Evolutionary conservation across 2,888 invertebrate genomes (phyloP).

Genomic region (Drosophila niveifrons): DNA sequence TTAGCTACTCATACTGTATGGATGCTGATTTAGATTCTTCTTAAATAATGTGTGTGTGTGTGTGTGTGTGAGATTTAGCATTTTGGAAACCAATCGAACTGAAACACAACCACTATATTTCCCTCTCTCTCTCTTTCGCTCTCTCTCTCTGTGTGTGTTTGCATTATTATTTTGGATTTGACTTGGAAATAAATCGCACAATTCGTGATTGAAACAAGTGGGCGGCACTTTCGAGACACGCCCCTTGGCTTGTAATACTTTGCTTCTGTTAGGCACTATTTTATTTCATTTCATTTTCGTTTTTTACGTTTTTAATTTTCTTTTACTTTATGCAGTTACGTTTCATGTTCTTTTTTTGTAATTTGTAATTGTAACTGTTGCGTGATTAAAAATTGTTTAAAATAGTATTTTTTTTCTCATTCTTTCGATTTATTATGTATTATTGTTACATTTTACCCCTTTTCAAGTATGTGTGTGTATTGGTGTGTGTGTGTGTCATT

Average conservation of each 20-base stretch:
- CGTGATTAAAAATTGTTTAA: slow-evolving; percentile 41
- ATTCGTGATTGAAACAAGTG: slow-evolving; percentile 32
- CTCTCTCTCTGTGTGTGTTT: background rate
- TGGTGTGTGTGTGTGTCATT: slow-evolving; percentile 23
- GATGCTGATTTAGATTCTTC: slow-evolving; percentile 40
- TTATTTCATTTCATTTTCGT: slow-evolving; percentile 34
- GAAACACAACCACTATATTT: slow-evolving; percentile 5
- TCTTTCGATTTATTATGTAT: slow-evolving; percentile 45
- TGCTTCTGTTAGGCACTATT: slow-evolving; percentile 74
- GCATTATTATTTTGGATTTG: slow-evolving; percentile 8
- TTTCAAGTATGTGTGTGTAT: slow-evolving; percentile 40
- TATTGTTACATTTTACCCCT: slow-evolving; percentile 62
- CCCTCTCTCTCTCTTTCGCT: background rate
- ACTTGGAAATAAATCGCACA: slow-evolving; percentile 27
- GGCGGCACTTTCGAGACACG: slow-evolving; percentile 27
- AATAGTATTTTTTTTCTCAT: slow-evolving; percentile 41
- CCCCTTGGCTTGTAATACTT: slow-evolving; percentile 64
- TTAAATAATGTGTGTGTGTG: slow-evolving; percentile 26
- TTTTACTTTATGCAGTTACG: slow-evolving; percentile 21
- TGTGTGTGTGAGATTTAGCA: slow-evolving; percentile 5
- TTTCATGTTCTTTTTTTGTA: slow-evolving; percentile 7
- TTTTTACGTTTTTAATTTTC: background rate
- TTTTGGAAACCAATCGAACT: slow-evolving; percentile 12
- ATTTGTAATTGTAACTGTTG: slow-evolving; percentile 37
- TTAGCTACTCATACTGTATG: slow-evolving; percentile 50